phyloP scores from a whole-genome alignment of 2,888 invertebrate genomes.

The Microctonus aethiopoides region DNA sequence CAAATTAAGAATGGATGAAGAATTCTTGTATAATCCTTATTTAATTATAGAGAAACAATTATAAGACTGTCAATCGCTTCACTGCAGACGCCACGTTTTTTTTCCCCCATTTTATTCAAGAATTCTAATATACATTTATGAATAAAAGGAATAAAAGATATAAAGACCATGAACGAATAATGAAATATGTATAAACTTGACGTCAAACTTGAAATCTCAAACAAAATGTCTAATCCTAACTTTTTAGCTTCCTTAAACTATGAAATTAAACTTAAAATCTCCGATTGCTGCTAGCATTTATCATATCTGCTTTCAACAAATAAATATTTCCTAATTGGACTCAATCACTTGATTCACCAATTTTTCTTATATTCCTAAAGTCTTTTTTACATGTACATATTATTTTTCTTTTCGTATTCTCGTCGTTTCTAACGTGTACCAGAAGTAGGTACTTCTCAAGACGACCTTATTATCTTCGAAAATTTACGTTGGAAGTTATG shows the following conservation, averaged over 20 bases:
- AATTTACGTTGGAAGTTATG: neutral
- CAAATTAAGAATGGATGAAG: neutral
- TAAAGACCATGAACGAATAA: neutral
- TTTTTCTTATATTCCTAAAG: neutral
- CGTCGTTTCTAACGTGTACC: neutral
- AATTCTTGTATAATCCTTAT: neutral
- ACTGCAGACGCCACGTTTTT: neutral
- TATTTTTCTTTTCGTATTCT: neutral
- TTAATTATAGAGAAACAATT: neutral
- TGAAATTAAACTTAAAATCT: slow-evolving; percentile 40
- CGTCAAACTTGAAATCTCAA: slow-evolving; percentile 1
- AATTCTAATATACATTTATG: neutral
- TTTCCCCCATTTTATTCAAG: neutral
- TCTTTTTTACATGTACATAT: neutral
- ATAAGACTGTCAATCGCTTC: neutral
- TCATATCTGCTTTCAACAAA: neutral
- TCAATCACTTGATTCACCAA: too few species aligned
- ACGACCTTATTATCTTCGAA: neutral
- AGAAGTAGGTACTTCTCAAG: too few species aligned
- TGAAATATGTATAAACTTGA: neutral
- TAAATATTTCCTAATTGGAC: too few species aligned
- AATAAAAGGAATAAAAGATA: neutral
- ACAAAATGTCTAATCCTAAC: slow-evolving; percentile 27
- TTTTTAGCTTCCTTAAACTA: slow-evolving; percentile 7
- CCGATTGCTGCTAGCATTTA: slow-evolving; percentile 36